Evolutionary conservation across 2,113 vertebrate genomes (phyloP), one percentile per base, ranked within the genome.

Genomic region (Sturnus vulgaris): DNA sequence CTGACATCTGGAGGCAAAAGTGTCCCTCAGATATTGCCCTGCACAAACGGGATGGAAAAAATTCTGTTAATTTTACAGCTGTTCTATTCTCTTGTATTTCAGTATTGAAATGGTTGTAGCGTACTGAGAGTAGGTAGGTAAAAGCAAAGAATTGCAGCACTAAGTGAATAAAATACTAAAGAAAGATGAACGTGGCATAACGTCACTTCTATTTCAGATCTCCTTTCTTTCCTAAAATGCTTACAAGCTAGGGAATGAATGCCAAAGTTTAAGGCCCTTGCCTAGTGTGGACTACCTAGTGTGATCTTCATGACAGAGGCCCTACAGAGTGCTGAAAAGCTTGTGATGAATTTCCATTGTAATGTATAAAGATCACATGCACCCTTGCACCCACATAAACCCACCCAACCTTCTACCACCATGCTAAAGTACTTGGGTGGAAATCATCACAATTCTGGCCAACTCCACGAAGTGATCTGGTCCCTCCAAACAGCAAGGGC

Each of bases 311-410:
- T 22, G n/a, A 53, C 17, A 44, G 30, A 66, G 39, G 15, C 35
- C 72, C 22, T 86, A 31, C 47, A 23, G 28, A 15, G 19, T 2
- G 7, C 69, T 21, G 22, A 31, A 78, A 40, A 47, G 17, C 25
- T 79, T n/a, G 28, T 40, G 56, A 5, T 35, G 40, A 63, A 12
- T 12, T 7, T 65, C 28, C 50, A 59, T 1, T 18, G 23, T 49
- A 13, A 68, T 0, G 3, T 23, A 22, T 24, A 42, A 37, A 40
- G 27, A 82, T 35, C 46, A 23, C 20, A 5, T 1, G 0, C 27
- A 1, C 28, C 17, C 57, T 56, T 35, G 12, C 20, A 35, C 27
- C 49, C 61, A 37, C 40, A 64, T 13, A 82, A 70, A 56, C 27
- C 27, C 73, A 75, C 28, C 20, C 3, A 0, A 19, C 25, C 21